Evolutionary conservation across 2,888 invertebrate genomes (phyloP).

Genomic region (Aporophyla lueneburgensis): DNA sequence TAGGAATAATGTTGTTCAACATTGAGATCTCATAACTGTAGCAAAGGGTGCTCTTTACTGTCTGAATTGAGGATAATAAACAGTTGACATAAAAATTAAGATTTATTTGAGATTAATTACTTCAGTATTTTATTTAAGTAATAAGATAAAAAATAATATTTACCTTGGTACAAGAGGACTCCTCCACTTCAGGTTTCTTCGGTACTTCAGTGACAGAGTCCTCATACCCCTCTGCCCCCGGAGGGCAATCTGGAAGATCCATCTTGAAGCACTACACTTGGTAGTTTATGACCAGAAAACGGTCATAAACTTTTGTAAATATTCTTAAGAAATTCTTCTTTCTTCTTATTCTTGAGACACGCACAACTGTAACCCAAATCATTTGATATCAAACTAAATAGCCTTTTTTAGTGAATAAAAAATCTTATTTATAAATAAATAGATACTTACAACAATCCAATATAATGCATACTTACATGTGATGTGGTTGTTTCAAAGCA

Average conservation of each 20-base stretch:
- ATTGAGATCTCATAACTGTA: constrained; percentile 17
- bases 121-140: constrained; percentile 55
- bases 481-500: constrained; percentile 59
- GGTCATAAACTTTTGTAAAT: constrained; percentile 81
- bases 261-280: constrained; percentile 88
- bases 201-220: constrained; percentile 85
- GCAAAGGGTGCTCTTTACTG: constrained; percentile 22
- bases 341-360: constrained; percentile 68
- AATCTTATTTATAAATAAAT: constrained; percentile 75
- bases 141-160: constrained; percentile 74
- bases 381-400: constrained; percentile 66
- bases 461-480: constrained; percentile 71
- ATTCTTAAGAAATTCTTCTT: constrained; percentile 73
- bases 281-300: constrained; percentile 84
- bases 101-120: constrained; percentile 62
- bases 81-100: constrained; percentile 55
- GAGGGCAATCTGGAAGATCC: constrained; percentile 89
- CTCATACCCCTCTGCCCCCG: constrained; percentile 88
- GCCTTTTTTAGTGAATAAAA: constrained; percentile 54
- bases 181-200: constrained; percentile 78
- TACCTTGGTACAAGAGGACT: constrained; percentile 84
- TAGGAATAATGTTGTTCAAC: constrained; percentile 32
- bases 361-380: constrained; percentile 80
- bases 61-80: constrained; percentile 63
- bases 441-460: constrained; percentile 80